These are phyloP conservation scores for Athrips mouffetella DNA, from an alignment of 2,888 invertebrate genomes.

Conservation along the genomic window DNA sequence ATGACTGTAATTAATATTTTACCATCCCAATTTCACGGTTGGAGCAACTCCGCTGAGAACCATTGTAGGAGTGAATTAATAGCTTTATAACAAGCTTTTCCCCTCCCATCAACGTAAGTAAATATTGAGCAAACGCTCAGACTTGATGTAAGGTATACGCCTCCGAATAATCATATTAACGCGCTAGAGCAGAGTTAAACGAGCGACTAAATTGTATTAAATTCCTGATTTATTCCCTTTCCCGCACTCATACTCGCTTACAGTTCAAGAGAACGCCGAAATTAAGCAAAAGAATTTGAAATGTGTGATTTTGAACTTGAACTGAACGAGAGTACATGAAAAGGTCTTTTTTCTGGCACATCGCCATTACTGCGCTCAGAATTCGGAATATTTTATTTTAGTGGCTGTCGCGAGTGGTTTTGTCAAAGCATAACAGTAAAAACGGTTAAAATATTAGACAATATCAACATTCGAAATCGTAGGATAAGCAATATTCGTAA, in stretches of 20 bases:
- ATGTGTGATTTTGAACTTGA: slow-evolving; percentile 21
- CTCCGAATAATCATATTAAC: slow-evolving; percentile 12
- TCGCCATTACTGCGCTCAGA: slow-evolving; percentile 26
- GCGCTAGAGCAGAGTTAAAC: slow-evolving; percentile 3
- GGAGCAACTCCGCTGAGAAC: slow-evolving; percentile 19
- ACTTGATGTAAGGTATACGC: slow-evolving; percentile 9
- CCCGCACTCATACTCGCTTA: not conserved
- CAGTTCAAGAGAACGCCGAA: slow-evolving; percentile 11
- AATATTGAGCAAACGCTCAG: slow-evolving; percentile 13
- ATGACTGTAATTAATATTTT: slow-evolving; percentile 41
- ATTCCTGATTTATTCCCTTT: slow-evolving; percentile 9
- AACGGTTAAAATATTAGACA: slow-evolving; percentile 8
- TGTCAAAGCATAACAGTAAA: slow-evolving; percentile 17
- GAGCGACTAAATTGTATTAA: slow-evolving; percentile 16
- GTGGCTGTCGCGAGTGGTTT: slow-evolving; percentile 23
- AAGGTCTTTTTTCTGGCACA: slow-evolving; percentile 24
- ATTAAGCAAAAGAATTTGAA: slow-evolving; percentile 9
- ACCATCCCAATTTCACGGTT: slow-evolving; percentile 41
- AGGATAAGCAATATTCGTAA: not conserved
- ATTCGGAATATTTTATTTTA: slow-evolving; percentile 29
- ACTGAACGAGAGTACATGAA: slow-evolving; percentile 9
- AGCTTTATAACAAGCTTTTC: slow-evolving; percentile 16
- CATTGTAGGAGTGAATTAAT: slow-evolving; percentile 16
- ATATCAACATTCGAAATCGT: slow-evolving; percentile 1
- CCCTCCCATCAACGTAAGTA: slow-evolving; percentile 8